Conservation (phyloP, 2,797 vertebrate genomes). For the Siniperca scherzeri region DNA sequence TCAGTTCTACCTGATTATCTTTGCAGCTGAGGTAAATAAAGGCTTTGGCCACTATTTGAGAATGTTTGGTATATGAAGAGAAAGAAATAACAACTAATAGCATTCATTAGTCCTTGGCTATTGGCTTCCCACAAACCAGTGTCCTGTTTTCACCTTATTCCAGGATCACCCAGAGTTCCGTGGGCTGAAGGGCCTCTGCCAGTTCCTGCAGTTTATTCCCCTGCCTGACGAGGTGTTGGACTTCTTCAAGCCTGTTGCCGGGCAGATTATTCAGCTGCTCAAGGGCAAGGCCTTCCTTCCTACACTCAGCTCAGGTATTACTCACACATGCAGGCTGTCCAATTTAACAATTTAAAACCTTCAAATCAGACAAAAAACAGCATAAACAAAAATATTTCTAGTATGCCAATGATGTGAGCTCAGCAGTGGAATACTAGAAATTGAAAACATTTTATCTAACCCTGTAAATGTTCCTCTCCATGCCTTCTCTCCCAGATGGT, state of each 20-base stretch:
- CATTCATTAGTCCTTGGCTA: neutral
- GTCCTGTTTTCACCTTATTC: constrained; percentile 3
- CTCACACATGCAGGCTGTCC: neutral
- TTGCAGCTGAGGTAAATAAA: neutral
- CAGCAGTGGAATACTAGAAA: neutral
- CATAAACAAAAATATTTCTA: neutral
- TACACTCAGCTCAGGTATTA: constrained; percentile 74
- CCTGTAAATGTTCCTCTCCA: neutral
- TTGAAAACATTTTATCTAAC: neutral
- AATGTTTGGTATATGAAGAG: neutral
- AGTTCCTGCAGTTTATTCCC: constrained; percentile 86
- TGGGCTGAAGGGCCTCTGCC: constrained; percentile 83
- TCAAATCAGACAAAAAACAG: neutral
- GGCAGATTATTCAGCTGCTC: constrained; percentile 87
- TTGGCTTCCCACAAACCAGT: neutral
- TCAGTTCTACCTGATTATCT: too few relatives aligned
- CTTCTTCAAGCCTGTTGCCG: constrained; percentile 88
- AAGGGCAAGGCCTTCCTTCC: constrained; percentile 87
- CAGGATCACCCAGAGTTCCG: constrained; percentile 86
- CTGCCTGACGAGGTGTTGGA: constrained; percentile 87
- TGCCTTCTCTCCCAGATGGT: constrained; percentile 70
- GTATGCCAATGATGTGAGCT: neutral
- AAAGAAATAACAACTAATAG: neutral
- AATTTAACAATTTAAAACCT: neutral
- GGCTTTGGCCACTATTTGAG: neutral